Percentiles rank a stretch among this genome's conserved stretches.
Conservation (phyloP, 2,113 vertebrate species). For the Sinocyclocheilus anshuiensis region DNA sequence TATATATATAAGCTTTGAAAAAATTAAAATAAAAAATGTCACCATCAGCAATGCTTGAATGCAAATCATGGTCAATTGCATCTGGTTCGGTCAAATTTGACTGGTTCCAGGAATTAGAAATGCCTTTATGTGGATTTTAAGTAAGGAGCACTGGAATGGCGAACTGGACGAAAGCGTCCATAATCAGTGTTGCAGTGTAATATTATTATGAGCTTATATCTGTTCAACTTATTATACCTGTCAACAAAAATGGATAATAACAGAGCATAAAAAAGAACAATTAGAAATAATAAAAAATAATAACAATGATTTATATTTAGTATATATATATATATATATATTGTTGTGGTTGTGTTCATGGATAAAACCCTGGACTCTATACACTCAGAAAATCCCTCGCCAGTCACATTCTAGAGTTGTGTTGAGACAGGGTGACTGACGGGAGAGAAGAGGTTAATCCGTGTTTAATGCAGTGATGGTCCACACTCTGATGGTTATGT, state of each 20-base stretch:
- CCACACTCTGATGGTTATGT: constrained; percentile 91
- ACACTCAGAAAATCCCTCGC: constrained; percentile 27
- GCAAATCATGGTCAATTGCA: constrained; percentile 46
- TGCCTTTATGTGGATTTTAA: constrained; percentile 23
- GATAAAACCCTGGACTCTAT: constrained; percentile 22
- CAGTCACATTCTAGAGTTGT: constrained; percentile 84
- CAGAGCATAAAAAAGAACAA: not conserved
- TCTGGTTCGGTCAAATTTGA: constrained; percentile 52
- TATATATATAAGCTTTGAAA: too few species aligned
- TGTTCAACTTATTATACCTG: constrained; percentile 33
- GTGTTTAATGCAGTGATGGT: constrained; percentile 95
- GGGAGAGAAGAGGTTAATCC: constrained; percentile 94
- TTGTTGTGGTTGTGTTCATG: too few species aligned
- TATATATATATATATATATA: too few species aligned
- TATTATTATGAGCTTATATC: constrained; percentile 30
- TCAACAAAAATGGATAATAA: constrained; percentile 29
- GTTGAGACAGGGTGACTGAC: constrained; percentile 79
- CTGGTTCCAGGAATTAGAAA: constrained; percentile 51
- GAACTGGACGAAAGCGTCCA: too few species aligned
- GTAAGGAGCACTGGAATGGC: too few species aligned
- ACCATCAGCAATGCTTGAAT: not conserved
- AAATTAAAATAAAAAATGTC: too few species aligned
- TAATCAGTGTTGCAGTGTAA: not conserved
- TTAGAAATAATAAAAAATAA: too few species aligned
- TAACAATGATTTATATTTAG: too few species aligned